Evolutionary conservation across 2,888 invertebrate genomes (phyloP), one percentile per base, ranked within the genome.

Genomic region (Acronicta leporina): DNA sequence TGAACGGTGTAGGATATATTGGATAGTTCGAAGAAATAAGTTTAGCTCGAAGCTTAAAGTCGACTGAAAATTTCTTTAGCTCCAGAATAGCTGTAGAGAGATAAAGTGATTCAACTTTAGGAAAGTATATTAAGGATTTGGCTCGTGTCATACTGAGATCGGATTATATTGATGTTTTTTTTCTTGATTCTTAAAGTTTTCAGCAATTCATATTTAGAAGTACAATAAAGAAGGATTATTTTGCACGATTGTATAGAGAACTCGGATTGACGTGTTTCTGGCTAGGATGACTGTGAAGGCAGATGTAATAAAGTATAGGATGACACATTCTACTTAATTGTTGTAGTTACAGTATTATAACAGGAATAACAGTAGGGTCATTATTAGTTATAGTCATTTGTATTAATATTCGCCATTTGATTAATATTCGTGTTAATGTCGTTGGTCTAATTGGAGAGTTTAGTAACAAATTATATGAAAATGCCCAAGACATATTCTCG

Each of bases 71-170:
- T 65, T 67, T 52, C 52, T 73, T 38, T 45, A 59, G 59, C 46
- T 43, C 53, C 47, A 48, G 54, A 51, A 15, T 48, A 41, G 44
- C 44, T 51, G 41, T 48, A 25, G 53, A 48, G 43, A 41, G 46
- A 53, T 50, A 45, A 64, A 73, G 63, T 62, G 61, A 75, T 72
- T 75, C 47, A 66, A 69, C 51, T 61, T 60, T 55, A 68, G 51
- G 60, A 53, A 64, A 51, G 53, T 73, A 50, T 69, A 69, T 65
- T 53, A 49, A 50, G 40, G 27, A 48, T 52, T 69, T 68, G 68
- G 52, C 55, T 67, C 38, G 45, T 55, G 46, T 68, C 73, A 54
- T 73, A 42, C 16, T 33, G 46, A 42, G 33, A 42, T 62, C 40
- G 30, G 42, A 56, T 72, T 72, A n/a, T 49, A 60, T 56, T 52